Base-by-base conservation (phyloP, 2,888 invertebrate genomes). In the Cheilosia vernalis region DNA sequence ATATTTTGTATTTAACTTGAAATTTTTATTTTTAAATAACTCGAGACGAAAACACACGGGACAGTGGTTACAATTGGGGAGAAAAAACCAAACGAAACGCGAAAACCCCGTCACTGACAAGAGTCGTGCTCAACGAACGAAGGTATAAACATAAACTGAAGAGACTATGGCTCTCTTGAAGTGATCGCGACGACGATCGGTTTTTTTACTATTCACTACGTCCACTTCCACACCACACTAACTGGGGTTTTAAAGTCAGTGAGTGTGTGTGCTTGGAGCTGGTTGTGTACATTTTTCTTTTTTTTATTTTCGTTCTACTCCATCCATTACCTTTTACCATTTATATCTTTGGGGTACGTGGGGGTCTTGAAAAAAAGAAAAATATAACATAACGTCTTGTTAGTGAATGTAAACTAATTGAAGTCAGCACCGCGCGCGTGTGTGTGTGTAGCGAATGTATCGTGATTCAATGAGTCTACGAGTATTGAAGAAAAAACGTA, bases 111-210 rank as follows among this genome's bases (percentile, higher is more conserved):
- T 77, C 77, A 37, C 56, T 64, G 53, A 63, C 63, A 86, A 67
- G 80, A 78, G 69, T 69, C 78, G 82, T 86, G 82, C 82, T 86
- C 82, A 73, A 86, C 82, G 76, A 80, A 81, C 66, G 69, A 82
- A 86, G 85, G 86, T 86, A 86, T 77, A 77, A 86, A 86, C 86
- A 78, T 86, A 69, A 86, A 86, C 86, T 86, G 86, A 86, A 82
- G 82, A 82, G 77, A 77, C 81, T 82, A 60, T n/a, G 47, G 61
- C 66, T 80, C 80, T 85, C 85, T 81, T 72, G 80, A 60, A 81
- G 53, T 44, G 66, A 80, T 81, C 76, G 51, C 63, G 55, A 76
- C 76, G 63, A 55, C 64, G 84, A 76, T 74, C 70, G 66, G 21
- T 66, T 72, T 76, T 76, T 76, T 51, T 64, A 55, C 17, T 37